Evolutionary conservation across 2,888 invertebrate species (phyloP).

Genomic region (Tenthredo livida): DNA sequence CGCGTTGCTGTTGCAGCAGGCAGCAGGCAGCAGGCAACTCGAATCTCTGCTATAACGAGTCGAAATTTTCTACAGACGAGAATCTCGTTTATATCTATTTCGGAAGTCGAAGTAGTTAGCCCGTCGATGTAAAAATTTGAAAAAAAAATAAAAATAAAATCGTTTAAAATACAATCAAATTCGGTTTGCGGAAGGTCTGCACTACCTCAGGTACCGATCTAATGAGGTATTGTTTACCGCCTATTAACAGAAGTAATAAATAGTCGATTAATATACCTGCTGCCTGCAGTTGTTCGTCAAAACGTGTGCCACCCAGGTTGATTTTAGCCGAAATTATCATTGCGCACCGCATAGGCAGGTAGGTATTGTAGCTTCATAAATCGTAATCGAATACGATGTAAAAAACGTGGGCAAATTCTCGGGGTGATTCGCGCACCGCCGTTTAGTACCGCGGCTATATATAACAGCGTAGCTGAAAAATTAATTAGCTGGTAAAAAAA

Average conservation of each 20-base stretch:
- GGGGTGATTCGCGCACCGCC: background rate
- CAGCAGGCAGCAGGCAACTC: background rate
- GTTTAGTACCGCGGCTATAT: background rate
- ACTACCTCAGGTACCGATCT: constrained; percentile 30
- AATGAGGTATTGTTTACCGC: constrained; percentile 60
- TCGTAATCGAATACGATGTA: background rate
- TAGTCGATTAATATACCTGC: constrained; percentile 61
- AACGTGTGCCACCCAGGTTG: constrained; percentile 55
- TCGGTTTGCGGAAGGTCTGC: background rate
- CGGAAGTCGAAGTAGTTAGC: background rate
- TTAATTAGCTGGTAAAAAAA: background rate
- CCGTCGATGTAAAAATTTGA: background rate
- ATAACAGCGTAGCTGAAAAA: background rate
- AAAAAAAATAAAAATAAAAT: too few species aligned
- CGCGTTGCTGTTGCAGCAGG: background rate
- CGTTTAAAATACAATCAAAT: too few species aligned
- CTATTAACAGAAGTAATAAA: constrained; percentile 57
- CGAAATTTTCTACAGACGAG: background rate
- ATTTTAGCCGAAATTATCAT: background rate
- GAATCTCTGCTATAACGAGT: background rate
- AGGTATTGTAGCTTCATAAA: background rate
- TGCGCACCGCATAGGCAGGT: background rate
- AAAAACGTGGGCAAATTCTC: background rate
- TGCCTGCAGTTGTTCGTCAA: constrained; percentile 54
- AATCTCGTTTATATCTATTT: background rate